Evolutionary conservation across 2,113 vertebrate genomes (phyloP).

Genomic region (Pantherophis guttatus): DNA sequence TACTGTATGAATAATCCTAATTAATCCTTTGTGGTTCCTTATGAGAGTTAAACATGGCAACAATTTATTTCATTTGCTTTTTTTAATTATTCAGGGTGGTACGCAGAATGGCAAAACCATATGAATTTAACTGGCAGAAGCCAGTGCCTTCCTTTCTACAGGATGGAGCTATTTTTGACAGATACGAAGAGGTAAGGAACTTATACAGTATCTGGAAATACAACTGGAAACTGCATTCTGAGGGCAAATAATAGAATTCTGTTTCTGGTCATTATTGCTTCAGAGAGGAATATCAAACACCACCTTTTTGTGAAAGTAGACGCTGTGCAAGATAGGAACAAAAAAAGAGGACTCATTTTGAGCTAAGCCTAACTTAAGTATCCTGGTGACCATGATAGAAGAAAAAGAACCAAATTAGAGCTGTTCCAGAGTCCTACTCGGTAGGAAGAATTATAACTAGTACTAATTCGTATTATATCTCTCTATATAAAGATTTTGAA

Average conservation of each 20-base stretch:
- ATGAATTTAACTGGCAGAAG: constrained; percentile 99
- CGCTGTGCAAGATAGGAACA: not conserved
- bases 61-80: constrained; percentile 37
- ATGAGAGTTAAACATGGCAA: not conserved
- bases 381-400: not conserved
- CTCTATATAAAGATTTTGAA: not conserved
- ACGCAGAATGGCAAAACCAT: constrained; percentile 94
- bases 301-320: not conserved
- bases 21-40: not conserved
- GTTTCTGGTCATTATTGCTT: not conserved
- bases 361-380: not conserved
- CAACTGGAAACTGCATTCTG: not conserved
- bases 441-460: not conserved
- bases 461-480: not conserved
- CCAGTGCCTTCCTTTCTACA: constrained; percentile 91
- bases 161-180: constrained; percentile 91
- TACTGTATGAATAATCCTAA: not conserved
- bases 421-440: not conserved
- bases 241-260: not conserved
- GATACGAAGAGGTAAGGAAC: constrained; percentile 92
- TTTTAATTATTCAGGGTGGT: constrained; percentile 74
- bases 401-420: not conserved
- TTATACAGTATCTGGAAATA: constrained; percentile 11
- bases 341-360: not conserved
- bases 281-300: not conserved